These are phyloP conservation scores for Leptoteleia sp. DNA, from an alignment of 1,140 invertebrate genomes.

Conservation along the genomic window DNA sequence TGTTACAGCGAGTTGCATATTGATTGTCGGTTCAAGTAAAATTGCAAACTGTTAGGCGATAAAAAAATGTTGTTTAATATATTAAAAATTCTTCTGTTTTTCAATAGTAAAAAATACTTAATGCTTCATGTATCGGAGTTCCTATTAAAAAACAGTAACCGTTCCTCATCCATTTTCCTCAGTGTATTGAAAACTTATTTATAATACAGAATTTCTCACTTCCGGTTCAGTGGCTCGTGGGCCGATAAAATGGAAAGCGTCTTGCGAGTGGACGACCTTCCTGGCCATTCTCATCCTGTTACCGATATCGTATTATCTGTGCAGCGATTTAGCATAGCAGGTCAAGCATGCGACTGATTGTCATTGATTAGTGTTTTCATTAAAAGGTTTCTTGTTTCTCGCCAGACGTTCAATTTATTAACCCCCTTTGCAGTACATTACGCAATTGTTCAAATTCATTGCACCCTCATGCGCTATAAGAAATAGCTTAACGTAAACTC, in stretches of 20 bases:
- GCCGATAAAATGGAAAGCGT: constrained; percentile 40
- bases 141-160: too few relatives aligned
- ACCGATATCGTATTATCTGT: constrained; percentile 28
- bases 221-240: constrained; percentile 47
- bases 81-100: too few relatives aligned
- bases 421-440: constrained; percentile 34
- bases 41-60: too few relatives aligned
- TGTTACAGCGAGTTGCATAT: too few relatives aligned
- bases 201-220: constrained; percentile 36
- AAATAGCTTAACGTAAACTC: too few relatives aligned
- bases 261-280: constrained; percentile 44
- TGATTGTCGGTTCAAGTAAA: too few relatives aligned
- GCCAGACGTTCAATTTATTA: constrained; percentile 33
- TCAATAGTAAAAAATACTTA: too few relatives aligned
- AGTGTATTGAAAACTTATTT: too few relatives aligned
- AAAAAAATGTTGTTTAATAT: too few relatives aligned
- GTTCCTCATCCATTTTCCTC: too few relatives aligned
- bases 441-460: constrained; percentile 36
- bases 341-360: constrained; percentile 33
- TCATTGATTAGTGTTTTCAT: constrained; percentile 35
- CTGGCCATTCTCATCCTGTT: constrained; percentile 50
- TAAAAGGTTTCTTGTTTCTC: constrained; percentile 32
- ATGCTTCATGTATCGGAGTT: too few relatives aligned
- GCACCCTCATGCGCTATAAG: too few relatives aligned
- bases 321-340: constrained; percentile 25